Evolutionary conservation across 1,140 invertebrate genomes (phyloP).

Genomic region (Cyrtorhinus lividipennis): DNA sequence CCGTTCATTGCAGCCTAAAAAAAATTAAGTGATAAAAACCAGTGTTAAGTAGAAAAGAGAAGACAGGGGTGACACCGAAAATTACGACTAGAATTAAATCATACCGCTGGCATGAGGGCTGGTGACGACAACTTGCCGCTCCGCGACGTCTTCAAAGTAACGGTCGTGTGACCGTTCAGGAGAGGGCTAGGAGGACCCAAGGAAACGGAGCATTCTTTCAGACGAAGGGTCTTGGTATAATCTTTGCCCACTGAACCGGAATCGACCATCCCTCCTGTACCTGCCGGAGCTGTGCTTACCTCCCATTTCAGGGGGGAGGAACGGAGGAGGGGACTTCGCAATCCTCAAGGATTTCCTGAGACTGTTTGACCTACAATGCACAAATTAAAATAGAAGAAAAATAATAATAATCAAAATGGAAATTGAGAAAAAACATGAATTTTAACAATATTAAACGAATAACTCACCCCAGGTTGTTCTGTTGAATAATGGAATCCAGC

Average conservation of each 20-base stretch:
- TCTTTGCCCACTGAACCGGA: neutral
- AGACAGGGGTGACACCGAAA: neutral
- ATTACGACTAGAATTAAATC: too few relatives aligned
- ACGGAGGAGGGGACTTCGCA: conserved; percentile 11
- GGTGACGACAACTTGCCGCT: neutral
- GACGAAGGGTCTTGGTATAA: neutral
- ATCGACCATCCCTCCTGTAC: too few relatives aligned
- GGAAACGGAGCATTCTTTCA: neutral
- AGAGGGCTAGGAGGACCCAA: neutral
- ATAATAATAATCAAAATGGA: too few relatives aligned
- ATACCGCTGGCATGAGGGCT: too few relatives aligned
- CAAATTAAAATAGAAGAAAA: neutral
- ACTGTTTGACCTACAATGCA: neutral
- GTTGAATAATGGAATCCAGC: conserved; percentile 22
- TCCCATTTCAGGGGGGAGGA: conserved; percentile 1
- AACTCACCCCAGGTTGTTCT: conserved; percentile 13
- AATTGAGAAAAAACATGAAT: too few relatives aligned
- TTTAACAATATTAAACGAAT: too few relatives aligned
- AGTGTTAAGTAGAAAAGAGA: neutral
- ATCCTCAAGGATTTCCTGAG: conserved; percentile 19
- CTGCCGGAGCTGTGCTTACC: neutral
- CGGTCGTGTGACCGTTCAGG: neutral
- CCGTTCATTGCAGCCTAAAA: neutral
- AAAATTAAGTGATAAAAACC: neutral
- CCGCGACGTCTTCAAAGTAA: neutral